phyloP scores from a whole-genome alignment of 2,797 vertebrate genomes.

The Champsocephalus esox region DNA sequence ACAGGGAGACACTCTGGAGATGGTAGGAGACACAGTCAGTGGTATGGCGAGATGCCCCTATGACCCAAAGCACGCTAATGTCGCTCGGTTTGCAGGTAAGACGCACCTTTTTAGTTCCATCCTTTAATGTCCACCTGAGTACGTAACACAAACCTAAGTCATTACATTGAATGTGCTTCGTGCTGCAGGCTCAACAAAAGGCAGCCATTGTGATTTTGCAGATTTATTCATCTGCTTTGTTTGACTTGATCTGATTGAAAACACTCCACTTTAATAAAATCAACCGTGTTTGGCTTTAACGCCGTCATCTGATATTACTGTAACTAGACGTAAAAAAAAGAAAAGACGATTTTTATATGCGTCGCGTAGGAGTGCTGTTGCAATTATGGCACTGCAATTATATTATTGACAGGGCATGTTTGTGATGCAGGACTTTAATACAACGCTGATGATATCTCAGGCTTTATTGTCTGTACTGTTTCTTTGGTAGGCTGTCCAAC shows the following conservation, averaged over 20 bases:
- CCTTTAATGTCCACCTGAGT: not conserved
- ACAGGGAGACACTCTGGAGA: constrained; percentile 93
- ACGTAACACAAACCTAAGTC: too few species aligned
- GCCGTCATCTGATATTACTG: constrained; percentile 43
- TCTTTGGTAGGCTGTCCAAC: constrained; percentile 18
- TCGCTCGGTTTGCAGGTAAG: constrained; percentile 94
- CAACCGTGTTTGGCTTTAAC: constrained; percentile 12
- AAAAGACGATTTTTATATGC: not conserved
- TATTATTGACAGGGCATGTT: constrained; percentile 51
- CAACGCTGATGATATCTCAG: constrained; percentile 15
- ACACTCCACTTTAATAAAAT: constrained; percentile 50
- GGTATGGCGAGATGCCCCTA: constrained; percentile 97
- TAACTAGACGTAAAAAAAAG: constrained; percentile 23
- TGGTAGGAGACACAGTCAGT: constrained; percentile 91
- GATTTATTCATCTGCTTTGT: constrained; percentile 24
- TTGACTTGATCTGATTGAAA: constrained; percentile 42
- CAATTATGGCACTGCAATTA: constrained; percentile 38
- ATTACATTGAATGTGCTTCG: not conserved
- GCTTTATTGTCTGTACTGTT: constrained; percentile 37
- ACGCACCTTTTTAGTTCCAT: not conserved
- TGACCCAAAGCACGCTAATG: constrained; percentile 95
- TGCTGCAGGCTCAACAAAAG: not conserved
- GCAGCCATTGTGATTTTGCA: not conserved
- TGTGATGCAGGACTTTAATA: constrained; percentile 37
- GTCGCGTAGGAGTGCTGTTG: constrained; percentile 1